Conservation (phyloP, 2,888 invertebrate species). For the Agonum fuliginosum region DNA sequence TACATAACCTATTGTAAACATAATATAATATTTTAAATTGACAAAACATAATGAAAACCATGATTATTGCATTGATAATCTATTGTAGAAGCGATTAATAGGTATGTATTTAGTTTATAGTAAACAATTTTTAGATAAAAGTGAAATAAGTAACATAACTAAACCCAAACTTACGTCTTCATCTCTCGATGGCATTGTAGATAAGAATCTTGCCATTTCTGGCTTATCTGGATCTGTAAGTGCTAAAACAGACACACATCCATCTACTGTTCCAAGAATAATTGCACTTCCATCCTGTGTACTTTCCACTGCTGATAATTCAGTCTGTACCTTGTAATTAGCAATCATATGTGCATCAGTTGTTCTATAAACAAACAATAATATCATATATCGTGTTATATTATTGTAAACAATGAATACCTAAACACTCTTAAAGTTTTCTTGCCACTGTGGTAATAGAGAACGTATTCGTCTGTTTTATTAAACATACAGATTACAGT, state of each 20-base stretch:
- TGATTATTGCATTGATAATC: not conserved
- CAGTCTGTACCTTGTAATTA: slow-evolving; percentile 93
- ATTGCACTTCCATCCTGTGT: slow-evolving; percentile 88
- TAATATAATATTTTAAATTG: not conserved
- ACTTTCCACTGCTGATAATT: slow-evolving; percentile 90
- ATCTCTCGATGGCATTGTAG: slow-evolving; percentile 82
- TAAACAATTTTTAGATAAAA: slow-evolving; percentile 7
- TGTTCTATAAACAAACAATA: no score
- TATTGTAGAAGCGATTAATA: not conserved
- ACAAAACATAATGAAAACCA: not conserved
- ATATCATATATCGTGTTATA: no score
- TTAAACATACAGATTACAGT: slow-evolving; percentile 96
- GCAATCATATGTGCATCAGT: slow-evolving; percentile 93
- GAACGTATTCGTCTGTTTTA: slow-evolving; percentile 93
- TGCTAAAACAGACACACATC: slow-evolving; percentile 93
- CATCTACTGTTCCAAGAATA: slow-evolving; percentile 94
- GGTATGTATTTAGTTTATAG: not conserved
- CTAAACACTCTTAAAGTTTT: slow-evolving; percentile 95
- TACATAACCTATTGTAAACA: slow-evolving; percentile 24
- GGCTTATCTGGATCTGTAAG: slow-evolving; percentile 81
- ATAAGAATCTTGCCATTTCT: slow-evolving; percentile 79
- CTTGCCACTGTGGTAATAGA: slow-evolving; percentile 97
- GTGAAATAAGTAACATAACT: not conserved
- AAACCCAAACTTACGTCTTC: slow-evolving; percentile 75
- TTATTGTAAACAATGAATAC: slow-evolving; percentile 69